A percentile compares a stretch with the other conserved stretches of the same genome.
These are phyloP conservation scores for Pachyuromys duprasi DNA, from an alignment of 2,797 vertebrate genomes.

Conservation along the genomic window DNA sequence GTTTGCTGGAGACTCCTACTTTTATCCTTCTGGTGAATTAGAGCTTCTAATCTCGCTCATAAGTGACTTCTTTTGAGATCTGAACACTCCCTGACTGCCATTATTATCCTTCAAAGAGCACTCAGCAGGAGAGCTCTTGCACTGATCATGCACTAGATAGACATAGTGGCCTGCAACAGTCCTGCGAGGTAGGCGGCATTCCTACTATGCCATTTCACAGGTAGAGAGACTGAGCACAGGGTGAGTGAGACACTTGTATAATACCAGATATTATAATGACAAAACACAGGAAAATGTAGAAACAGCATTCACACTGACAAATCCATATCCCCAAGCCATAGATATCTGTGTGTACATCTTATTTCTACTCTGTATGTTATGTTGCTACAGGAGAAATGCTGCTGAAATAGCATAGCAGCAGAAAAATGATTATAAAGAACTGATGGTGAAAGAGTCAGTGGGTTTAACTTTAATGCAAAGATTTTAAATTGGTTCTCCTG, in stretches of 20 bases:
- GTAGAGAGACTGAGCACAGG: neutral
- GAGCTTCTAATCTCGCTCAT: neutral
- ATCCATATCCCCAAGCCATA: neutral
- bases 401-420: neutral
- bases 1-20: neutral
- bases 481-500: neutral
- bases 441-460: neutral
- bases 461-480: neutral
- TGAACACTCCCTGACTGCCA: neutral
- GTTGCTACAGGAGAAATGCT: neutral
- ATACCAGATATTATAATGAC: neutral
- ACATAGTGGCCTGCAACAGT: neutral
- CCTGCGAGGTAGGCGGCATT: neutral
- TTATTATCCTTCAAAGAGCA: slow-evolving; percentile 1
- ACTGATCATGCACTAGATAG: neutral
- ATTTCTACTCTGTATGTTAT: neutral
- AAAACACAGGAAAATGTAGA: neutral
- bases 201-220: neutral
- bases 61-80: neutral
- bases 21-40: neutral
- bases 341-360: neutral
- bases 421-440: neutral
- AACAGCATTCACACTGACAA: neutral
- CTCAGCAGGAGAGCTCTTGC: neutral
- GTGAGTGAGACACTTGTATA: neutral